A percentile compares a stretch with the other conserved stretches of the same genome.
Conservation (phyloP, 2,113 vertebrate genomes). For the Gallinago jamesoni region DNA sequence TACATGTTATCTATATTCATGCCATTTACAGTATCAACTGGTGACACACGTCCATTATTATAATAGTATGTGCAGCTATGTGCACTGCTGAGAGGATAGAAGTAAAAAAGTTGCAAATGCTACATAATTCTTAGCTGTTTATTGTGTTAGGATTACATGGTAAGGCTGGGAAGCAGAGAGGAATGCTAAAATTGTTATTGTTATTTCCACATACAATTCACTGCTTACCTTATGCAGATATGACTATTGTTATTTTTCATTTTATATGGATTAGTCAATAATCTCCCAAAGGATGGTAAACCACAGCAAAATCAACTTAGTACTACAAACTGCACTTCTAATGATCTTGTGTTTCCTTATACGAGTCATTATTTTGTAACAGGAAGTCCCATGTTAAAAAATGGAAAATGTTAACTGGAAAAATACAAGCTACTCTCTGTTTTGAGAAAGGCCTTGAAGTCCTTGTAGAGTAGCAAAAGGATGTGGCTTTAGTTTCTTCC, state of each 20-base stretch:
- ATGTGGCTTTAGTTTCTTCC: constrained; percentile 26
- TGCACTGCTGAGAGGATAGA: background rate
- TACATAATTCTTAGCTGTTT: background rate
- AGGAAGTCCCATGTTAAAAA: background rate
- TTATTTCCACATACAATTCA: background rate
- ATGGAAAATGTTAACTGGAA: constrained; percentile 9
- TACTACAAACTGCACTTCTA: background rate
- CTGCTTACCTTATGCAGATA: background rate
- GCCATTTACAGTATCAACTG: background rate
- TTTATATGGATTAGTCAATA: background rate
- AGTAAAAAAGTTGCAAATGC: background rate
- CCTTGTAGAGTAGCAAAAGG: background rate
- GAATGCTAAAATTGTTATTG: background rate
- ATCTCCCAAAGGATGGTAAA: background rate
- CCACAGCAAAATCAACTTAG: background rate
- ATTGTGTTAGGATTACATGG: background rate
- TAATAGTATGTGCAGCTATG: background rate
- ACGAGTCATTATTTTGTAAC: background rate
- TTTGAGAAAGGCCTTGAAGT: constrained; percentile 10
- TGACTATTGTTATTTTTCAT: background rate
- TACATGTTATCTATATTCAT: background rate
- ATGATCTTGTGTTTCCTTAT: background rate
- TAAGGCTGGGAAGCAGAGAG: background rate
- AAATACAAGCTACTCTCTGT: background rate
- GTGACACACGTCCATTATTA: background rate